phyloP scores from a whole-genome alignment of 1,140 invertebrate genomes.

The Gerris buenoi region DNA sequence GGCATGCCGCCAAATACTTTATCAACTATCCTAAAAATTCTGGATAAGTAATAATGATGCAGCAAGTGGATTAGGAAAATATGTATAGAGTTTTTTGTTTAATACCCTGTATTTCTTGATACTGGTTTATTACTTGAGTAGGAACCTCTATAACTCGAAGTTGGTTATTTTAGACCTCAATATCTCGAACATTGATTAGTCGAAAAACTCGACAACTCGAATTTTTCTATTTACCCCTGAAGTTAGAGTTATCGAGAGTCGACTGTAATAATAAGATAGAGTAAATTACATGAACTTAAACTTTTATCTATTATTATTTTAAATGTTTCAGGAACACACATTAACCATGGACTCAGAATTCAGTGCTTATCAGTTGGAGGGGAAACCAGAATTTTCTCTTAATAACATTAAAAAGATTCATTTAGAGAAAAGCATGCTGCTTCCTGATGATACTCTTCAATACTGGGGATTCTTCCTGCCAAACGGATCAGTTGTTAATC shows the following conservation, averaged over 20 bases:
- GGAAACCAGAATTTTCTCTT: conserved; percentile 46
- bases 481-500: conserved; percentile 51
- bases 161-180: background rate
- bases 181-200: background rate
- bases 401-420: conserved; percentile 51
- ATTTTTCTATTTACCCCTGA: background rate
- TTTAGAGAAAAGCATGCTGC: conserved; percentile 60
- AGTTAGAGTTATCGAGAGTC: background rate
- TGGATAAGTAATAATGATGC: too few relatives aligned
- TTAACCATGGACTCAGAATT: conserved; percentile 61
- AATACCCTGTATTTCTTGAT: too few relatives aligned
- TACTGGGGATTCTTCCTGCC: conserved; percentile 79
- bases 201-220: background rate
- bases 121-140: too few relatives aligned
- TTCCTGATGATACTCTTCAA: conserved; percentile 70
- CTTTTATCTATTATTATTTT: background rate
- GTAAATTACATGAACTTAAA: background rate
- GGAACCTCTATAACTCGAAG: too few relatives aligned
- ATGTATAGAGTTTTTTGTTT: too few relatives aligned
- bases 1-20: too few relatives aligned
- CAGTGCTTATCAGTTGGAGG: conserved; percentile 62
- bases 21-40: too few relatives aligned
- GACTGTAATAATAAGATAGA: too few relatives aligned
- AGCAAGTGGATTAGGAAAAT: too few relatives aligned
- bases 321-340: conserved; percentile 42